phyloP scores from a whole-genome alignment of 1,140 invertebrate genomes.

The Bombus picipes region DNA sequence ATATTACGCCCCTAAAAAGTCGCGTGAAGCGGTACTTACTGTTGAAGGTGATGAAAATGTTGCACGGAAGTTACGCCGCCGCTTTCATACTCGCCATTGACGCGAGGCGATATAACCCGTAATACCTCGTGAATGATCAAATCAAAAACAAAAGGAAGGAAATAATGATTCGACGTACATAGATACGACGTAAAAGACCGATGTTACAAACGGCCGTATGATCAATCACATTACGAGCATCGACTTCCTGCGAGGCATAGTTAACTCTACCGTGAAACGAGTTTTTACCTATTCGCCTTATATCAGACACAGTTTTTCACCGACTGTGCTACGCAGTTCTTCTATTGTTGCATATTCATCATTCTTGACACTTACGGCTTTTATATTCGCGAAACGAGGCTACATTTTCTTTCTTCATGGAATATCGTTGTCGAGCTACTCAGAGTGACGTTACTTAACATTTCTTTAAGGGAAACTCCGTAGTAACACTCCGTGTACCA shows the following conservation, averaged over 20 bases:
- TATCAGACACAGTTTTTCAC: too few relatives aligned
- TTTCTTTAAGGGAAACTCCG: neutral
- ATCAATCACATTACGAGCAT: neutral
- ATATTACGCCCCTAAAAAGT: constrained; percentile 61
- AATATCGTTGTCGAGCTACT: neutral
- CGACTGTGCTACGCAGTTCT: neutral
- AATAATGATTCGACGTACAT: neutral
- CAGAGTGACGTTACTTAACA: neutral
- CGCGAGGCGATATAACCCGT: neutral
- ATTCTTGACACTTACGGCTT: neutral
- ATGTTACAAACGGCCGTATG: too few relatives aligned
- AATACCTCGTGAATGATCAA: constrained; percentile 2
- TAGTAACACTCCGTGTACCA: neutral
- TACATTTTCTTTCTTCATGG: neutral
- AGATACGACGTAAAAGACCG: too few relatives aligned
- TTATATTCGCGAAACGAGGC: neutral
- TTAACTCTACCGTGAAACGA: neutral
- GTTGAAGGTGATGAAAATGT: constrained; percentile 24
- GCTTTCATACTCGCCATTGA: neutral
- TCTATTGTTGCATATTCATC: constrained; percentile 23
- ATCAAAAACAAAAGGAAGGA: neutral
- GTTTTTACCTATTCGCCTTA: neutral
- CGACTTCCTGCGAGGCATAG: neutral
- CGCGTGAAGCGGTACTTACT: constrained; percentile 35
- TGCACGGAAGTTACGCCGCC: neutral